Percentiles rank a stretch among this genome's conserved stretches.
Evolutionary conservation across 2,797 vertebrate genomes (phyloP).

Genomic region (Hybognathus amarus): DNA sequence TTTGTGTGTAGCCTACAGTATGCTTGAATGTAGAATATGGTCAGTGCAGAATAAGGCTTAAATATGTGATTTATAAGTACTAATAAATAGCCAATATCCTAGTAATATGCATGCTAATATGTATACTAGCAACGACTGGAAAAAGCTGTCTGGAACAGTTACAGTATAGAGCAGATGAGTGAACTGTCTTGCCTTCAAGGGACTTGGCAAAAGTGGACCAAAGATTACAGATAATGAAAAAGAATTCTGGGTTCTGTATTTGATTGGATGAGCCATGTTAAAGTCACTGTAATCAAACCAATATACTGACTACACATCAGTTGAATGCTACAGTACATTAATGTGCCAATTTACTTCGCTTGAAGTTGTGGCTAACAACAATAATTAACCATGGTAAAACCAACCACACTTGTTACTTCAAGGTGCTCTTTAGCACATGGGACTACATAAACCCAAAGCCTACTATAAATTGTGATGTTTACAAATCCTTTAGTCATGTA

Average conservation of each 20-base stretch:
- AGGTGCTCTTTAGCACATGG: slow-evolving; percentile 24
- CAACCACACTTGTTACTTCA: background rate
- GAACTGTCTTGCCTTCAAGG: background rate
- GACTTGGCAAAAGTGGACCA: background rate
- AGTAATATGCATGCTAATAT: no score
- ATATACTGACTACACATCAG: background rate
- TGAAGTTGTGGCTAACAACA: background rate
- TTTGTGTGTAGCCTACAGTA: no score
- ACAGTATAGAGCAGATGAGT: background rate
- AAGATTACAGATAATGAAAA: background rate
- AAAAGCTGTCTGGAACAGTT: background rate
- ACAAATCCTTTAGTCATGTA: slow-evolving; percentile 46
- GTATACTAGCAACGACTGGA: background rate
- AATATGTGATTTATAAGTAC: no score
- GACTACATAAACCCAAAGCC: slow-evolving; percentile 25
- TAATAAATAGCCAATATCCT: no score
- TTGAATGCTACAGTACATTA: background rate
- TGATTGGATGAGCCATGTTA: background rate
- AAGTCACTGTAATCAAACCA: background rate
- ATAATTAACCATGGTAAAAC: background rate
- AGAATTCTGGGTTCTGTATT: background rate
- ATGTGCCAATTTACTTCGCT: background rate
- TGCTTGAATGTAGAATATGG: no score
- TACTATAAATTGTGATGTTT: slow-evolving; percentile 40
- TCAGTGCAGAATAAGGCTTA: no score